Percentiles rank a stretch among this genome's conserved stretches.
Evolutionary conservation across 2,888 invertebrate genomes (phyloP).

Genomic region (Dryococelus australis): DNA sequence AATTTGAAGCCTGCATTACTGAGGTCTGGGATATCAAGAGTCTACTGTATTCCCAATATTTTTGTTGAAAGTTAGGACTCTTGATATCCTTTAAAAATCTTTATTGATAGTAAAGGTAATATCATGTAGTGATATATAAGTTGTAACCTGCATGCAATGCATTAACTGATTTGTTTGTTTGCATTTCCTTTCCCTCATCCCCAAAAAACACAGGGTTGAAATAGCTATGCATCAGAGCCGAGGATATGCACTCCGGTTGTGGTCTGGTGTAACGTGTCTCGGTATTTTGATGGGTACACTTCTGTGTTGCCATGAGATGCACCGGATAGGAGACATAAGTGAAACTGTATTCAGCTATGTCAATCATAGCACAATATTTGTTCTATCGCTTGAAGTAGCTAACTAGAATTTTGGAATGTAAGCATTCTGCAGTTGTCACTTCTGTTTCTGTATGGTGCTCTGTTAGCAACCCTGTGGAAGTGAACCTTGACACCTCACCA

Average conservation of each 20-base stretch:
- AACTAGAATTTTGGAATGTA: not conserved
- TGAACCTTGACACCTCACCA: slow-evolving; percentile 28
- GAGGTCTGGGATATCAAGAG: too few species aligned
- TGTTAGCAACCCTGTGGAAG: slow-evolving; percentile 32
- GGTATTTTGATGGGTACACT: not conserved
- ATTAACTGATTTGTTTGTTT: not conserved
- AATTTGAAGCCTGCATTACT: too few species aligned
- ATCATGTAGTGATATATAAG: not conserved
- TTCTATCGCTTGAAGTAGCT: not conserved
- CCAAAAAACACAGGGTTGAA: slow-evolving; percentile 42
- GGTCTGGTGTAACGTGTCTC: slow-evolving; percentile 40
- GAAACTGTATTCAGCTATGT: not conserved
- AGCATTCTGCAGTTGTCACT: slow-evolving; percentile 18
- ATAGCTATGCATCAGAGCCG: slow-evolving; percentile 46
- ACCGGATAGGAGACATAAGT: not conserved
- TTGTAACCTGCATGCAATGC: not conserved
- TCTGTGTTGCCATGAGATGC: slow-evolving; percentile 10
- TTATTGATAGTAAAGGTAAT: too few species aligned
- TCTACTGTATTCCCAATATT: too few species aligned
- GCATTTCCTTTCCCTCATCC: slow-evolving; percentile 38
- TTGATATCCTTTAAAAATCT: too few species aligned
- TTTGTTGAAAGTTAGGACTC: too few species aligned
- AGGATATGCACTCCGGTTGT: slow-evolving; percentile 47
- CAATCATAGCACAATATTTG: not conserved
- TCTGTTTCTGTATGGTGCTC: slow-evolving; percentile 23